Base-by-base conservation (phyloP, 2,113 vertebrate genomes). In the Lates calcarifer region DNA sequence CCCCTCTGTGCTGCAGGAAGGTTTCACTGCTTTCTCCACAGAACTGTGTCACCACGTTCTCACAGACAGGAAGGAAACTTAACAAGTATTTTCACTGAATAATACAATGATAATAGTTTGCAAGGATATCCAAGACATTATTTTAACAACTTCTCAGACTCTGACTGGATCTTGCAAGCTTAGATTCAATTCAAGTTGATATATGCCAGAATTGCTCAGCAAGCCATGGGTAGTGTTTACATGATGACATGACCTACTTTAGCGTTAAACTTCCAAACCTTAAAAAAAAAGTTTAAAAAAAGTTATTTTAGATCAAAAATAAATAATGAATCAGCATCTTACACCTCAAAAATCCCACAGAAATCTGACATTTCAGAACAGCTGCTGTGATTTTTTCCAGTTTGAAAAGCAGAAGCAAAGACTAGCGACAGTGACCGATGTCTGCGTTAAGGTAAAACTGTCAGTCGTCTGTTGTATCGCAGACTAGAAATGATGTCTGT, bases 41-140 rank as follows among this genome's bases (percentile, higher is more conserved):
- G 37, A 28, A 5, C n/a, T 5, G 12, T 77, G 76, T 77, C 75
- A 86, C 51, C 77, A 41, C 80, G 80, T 41, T 57, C 79, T 86
- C 73, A 64, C 33, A 79, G 22, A 33, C 43, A 80, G 68, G 29
- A 18, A 35, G 79, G 65, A 84, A 76, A 68, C 58, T 14, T 73
- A 18, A 71, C 15, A 29, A 68, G 68, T 45, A 37, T 22, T 64
- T 65, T 68, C 5, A 41, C 37, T 53, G 33, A 62, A 62, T 56
- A 58, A 63, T 49, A 57, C 47, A 12, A 22, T 70, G 18, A 58
- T 69, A 51, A 70, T 74, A 35, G 51, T 66, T 37, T 20, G 22
- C 53, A 71, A 67, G 26, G 18, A 17, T 45, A 28, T 77, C 53
- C 31, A 47, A 70, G 62, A 20, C 29, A 45, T 56, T 28, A 15